Conservation (phyloP, 2,888 invertebrate species). For the Erebia palarica region DNA sequence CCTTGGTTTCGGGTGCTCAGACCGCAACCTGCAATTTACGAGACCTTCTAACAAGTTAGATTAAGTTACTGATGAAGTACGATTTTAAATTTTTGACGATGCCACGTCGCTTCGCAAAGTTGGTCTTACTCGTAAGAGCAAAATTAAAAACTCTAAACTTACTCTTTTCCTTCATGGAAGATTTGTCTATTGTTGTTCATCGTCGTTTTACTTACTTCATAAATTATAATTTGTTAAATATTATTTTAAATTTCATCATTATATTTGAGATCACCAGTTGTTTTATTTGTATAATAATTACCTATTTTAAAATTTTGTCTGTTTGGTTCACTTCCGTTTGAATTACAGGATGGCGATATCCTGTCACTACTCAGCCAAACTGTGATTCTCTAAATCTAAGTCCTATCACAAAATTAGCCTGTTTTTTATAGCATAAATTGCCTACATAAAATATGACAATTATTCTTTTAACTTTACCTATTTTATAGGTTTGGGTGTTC, state of each 20-base stretch:
- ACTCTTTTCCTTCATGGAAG: too few relatives aligned
- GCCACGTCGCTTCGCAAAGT: too few relatives aligned
- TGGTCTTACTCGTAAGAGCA: too few relatives aligned
- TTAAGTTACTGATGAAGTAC: neutral
- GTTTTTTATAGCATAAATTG: neutral
- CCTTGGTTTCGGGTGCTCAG: slow-evolving; percentile 75
- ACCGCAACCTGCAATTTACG: slow-evolving; percentile 77
- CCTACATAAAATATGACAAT: neutral
- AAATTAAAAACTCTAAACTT: too few relatives aligned
- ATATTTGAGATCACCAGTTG: neutral
- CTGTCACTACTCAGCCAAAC: neutral
- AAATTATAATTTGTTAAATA: too few relatives aligned
- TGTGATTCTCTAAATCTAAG: neutral
- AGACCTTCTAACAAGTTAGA: neutral
- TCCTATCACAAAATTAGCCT: neutral
- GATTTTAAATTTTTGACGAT: too few relatives aligned
- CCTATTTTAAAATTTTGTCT: neutral
- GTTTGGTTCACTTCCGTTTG: neutral
- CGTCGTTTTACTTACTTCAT: too few relatives aligned
- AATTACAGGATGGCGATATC: neutral
- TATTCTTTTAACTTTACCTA: neutral
- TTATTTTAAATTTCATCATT: too few relatives aligned
- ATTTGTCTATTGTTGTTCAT: too few relatives aligned
- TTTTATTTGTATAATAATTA: neutral
- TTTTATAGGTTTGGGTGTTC: neutral